These are phyloP conservation scores for Neopipo cinnamomea DNA, from an alignment of 2,113 vertebrate genomes.

Conservation along the genomic window DNA sequence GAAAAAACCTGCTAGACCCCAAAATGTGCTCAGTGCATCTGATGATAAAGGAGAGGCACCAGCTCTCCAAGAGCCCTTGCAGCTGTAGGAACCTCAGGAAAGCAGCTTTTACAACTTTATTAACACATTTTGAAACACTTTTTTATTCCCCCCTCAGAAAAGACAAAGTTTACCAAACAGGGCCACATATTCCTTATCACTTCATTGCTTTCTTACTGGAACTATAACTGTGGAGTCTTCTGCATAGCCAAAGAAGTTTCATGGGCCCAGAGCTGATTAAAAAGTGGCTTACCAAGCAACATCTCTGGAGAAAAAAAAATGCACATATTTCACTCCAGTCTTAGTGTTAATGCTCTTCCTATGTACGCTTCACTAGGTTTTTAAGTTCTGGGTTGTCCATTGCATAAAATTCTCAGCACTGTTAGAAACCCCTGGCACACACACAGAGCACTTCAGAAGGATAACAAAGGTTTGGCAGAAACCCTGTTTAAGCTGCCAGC, in stretches of 20 bases:
- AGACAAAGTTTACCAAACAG: not conserved
- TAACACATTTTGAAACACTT: not conserved
- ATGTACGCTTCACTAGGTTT: not conserved
- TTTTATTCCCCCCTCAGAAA: fast-evolving
- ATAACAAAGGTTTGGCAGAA: not conserved
- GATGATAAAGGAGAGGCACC: not conserved
- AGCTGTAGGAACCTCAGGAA: not conserved
- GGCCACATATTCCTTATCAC: not conserved
- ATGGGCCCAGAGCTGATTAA: not conserved
- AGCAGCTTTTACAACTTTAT: not conserved
- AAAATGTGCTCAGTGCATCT: not conserved
- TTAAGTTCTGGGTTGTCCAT: not conserved
- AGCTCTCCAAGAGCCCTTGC: not conserved
- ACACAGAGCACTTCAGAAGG: fast-evolving
- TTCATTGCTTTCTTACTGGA: not conserved
- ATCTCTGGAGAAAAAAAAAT: not conserved
- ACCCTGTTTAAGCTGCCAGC: not conserved
- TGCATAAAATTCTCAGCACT: not conserved
- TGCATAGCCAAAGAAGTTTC: not conserved
- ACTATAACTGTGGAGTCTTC: not conserved
- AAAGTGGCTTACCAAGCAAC: not conserved
- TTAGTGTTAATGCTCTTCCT: not conserved
- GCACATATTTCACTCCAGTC: not conserved
- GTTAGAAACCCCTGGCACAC: not conserved
- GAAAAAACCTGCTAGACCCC: not conserved